A percentile compares a stretch with the other conserved stretches of the same genome.
phyloP scores from a whole-genome alignment of 2,113 vertebrate species.

The Sebastes schlegelii region DNA sequence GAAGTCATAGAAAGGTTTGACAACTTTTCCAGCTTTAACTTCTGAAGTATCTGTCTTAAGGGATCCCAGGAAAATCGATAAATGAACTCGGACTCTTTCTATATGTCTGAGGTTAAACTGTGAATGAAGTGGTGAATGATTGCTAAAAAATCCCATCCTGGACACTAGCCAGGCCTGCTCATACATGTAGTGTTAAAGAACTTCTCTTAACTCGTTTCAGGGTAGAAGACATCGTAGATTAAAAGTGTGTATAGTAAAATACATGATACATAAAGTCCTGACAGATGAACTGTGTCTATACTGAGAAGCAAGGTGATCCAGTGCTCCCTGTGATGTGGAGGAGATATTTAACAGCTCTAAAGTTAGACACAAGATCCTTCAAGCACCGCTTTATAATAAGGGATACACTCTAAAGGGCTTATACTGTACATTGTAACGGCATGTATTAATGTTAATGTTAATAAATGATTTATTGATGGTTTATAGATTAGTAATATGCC shows the following conservation, averaged over 20 bases:
- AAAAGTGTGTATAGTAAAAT: not conserved
- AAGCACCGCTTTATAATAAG: not conserved
- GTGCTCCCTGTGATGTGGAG: not conserved
- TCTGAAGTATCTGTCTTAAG: not conserved
- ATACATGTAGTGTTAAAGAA: not conserved
- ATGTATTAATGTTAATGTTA: not conserved
- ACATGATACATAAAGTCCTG: not conserved
- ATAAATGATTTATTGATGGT: not conserved
- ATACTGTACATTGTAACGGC: not conserved
- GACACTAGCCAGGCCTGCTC: not conserved
- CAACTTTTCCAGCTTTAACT: not conserved
- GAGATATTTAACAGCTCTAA: constrained; percentile 6
- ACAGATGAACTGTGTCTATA: not conserved
- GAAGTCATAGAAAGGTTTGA: not conserved
- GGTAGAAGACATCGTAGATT: not conserved
- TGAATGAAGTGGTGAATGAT: not conserved
- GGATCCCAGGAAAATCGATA: too few species aligned
- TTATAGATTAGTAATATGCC: not conserved
- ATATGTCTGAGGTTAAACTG: too few species aligned
- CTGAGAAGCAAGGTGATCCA: not conserved
- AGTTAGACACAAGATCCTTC: not conserved
- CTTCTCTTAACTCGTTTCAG: too few species aligned
- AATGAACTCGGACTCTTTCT: not conserved
- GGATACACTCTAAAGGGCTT: not conserved
- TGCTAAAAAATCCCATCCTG: not conserved